Conservation (phyloP, 2,113 vertebrate genomes). For the Uropsilus gracilis region DNA sequence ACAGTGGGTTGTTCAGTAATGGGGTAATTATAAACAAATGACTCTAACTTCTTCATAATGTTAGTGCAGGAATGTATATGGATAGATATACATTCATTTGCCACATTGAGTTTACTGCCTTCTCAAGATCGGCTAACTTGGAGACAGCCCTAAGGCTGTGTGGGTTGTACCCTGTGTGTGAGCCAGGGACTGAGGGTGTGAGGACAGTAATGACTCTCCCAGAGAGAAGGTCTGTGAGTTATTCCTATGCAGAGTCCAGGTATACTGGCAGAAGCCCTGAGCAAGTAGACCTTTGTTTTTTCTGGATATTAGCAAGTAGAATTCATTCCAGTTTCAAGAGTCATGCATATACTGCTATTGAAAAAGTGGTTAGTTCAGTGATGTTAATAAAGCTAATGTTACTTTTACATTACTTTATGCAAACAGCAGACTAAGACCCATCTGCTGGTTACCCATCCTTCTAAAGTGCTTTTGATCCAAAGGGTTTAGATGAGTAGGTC, state of each 20-base stretch:
- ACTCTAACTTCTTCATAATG: background rate
- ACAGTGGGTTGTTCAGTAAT: too few species aligned
- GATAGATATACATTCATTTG: background rate
- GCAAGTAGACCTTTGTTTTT: background rate
- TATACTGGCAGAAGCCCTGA: background rate
- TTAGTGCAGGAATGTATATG: too few species aligned
- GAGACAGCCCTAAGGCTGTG: background rate
- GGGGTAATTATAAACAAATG: background rate
- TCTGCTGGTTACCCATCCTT: background rate
- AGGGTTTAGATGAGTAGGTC: background rate
- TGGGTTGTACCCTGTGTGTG: background rate
- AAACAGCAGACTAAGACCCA: background rate
- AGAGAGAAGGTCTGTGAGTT: background rate
- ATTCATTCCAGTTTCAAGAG: background rate
- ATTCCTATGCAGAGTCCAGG: background rate
- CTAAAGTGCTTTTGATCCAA: background rate
- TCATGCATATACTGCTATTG: background rate
- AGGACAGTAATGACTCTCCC: background rate
- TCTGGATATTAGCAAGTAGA: background rate
- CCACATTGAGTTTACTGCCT: background rate
- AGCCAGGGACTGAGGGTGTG: background rate
- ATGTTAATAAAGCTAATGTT: background rate
- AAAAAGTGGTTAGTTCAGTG: background rate
- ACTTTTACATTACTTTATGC: background rate
- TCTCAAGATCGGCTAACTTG: background rate